These are phyloP conservation scores for Microtus montanus DNA, from an alignment of 2,113 vertebrate genomes.

Conservation along the genomic window DNA sequence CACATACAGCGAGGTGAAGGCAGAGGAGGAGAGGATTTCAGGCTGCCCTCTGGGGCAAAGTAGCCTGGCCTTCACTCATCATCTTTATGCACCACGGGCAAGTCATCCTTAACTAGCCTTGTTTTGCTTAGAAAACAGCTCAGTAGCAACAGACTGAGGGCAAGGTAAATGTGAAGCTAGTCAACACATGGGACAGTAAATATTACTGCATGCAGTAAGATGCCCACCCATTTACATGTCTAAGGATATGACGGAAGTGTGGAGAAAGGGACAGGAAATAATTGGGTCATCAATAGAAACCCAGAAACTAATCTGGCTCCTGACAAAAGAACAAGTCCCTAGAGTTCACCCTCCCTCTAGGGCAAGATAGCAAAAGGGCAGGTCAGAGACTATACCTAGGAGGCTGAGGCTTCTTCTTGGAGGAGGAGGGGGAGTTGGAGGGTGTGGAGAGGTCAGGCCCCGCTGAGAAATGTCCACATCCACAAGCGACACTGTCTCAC, in stretches of 20 bases:
- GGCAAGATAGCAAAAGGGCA: background rate
- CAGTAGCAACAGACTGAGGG: background rate
- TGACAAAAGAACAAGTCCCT: slow-evolving; percentile 8
- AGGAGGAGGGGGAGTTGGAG: slow-evolving; percentile 95
- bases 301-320: background rate
- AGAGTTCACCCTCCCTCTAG: background rate
- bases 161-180: background rate
- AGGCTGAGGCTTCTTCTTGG: slow-evolving; percentile 97
- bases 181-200: background rate
- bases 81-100: background rate
- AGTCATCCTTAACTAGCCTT: slow-evolving; percentile 9
- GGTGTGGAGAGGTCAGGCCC: slow-evolving; percentile 91
- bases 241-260: background rate
- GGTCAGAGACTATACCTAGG: slow-evolving; percentile 86
- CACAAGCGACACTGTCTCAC: slow-evolving; percentile 96
- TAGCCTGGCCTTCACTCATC: slow-evolving; percentile 8
- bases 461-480: slow-evolving; percentile 97
- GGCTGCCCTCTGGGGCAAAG: slow-evolving; percentile 35
- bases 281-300: slow-evolving; percentile 42
- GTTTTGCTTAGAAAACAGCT: slow-evolving; percentile 19
- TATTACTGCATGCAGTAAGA: slow-evolving; percentile 36
- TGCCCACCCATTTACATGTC: background rate
- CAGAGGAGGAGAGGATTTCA: slow-evolving; percentile 34
- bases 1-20: slow-evolving; percentile 36
- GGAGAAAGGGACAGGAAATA: background rate